Evolutionary conservation across 2,113 vertebrate genomes (phyloP), one percentile per base, ranked within the genome.

Genomic region (Anguilla japonica): DNA sequence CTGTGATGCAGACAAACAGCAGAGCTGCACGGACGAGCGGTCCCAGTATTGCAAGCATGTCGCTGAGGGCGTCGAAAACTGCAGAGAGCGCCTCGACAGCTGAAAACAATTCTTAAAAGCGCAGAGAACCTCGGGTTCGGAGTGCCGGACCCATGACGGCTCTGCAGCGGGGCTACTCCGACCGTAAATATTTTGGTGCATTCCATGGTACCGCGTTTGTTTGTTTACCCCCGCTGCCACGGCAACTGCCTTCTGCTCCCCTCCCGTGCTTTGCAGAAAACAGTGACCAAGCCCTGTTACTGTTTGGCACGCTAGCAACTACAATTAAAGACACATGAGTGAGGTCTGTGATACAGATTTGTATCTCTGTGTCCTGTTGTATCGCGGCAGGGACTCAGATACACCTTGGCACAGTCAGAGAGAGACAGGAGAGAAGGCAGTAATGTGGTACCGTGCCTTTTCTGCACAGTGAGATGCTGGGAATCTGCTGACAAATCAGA

Each of bases 121-220:
- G 86, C 84, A 29, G 87, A 83, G 29, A 1, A 22, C 85, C 84
- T 86, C 84, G 81, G 87, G 43, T 67, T 22, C 22, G 92, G 34
- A 89, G 93, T 91, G 94, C 94, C 93, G 95, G 90, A 93, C 93
- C 94, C 92, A 88, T 92, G 94, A 94, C 93, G 94, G 95, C 94
- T 93, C 94, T 93, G 93, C 92, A 95, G 93, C 93, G 95, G 96
- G 84, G 81, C 88, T 95, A 95, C 96, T 95, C 94, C 91, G 34
- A 94, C 93, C 94, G 92, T 95, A 96, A 94, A 95, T 96, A 96
- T 95, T 96, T 95, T 95, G 93, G 91, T 92, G 92, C 95, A 95
- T 96, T 96, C 95, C 96, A 93, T 89, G 91, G 94, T 93, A 96
- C 96, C 95, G 96, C 95, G 87, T 95, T 92, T 97, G 95, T 97